phyloP scores from a whole-genome alignment of 2,888 invertebrate species.

The Cataglyphis livida region DNA sequence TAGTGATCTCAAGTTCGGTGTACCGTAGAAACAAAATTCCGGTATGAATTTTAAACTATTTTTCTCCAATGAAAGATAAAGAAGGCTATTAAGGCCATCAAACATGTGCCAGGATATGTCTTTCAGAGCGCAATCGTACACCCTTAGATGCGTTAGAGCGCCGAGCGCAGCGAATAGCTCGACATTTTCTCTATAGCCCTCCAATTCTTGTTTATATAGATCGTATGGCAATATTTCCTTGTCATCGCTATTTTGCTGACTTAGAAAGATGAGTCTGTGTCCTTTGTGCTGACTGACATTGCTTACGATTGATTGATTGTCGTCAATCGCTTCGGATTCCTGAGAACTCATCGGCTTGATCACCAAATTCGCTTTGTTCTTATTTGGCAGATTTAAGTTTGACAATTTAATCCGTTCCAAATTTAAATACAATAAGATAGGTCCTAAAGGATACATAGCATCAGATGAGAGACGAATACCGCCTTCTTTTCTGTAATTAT shows the following conservation, averaged over 20 bases:
- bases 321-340: constrained; percentile 45
- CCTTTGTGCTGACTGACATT: constrained; percentile 72
- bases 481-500: constrained; percentile 60
- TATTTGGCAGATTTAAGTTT: constrained; percentile 71
- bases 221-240: constrained; percentile 89
- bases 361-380: constrained; percentile 78
- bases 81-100: constrained; percentile 88
- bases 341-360: constrained; percentile 75
- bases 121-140: constrained; percentile 88
- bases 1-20: constrained; percentile 88
- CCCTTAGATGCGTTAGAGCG: constrained; percentile 87
- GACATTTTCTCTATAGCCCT: constrained; percentile 86
- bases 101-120: constrained; percentile 90
- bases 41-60: constrained; percentile 89
- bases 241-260: constrained; percentile 80
- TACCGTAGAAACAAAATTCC: constrained; percentile 90
- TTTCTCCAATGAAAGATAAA: constrained; percentile 89
- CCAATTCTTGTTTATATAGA: constrained; percentile 87
- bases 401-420: constrained; percentile 79
- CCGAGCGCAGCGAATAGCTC: constrained; percentile 86
- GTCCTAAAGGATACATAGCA: constrained; percentile 77
- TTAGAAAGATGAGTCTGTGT: constrained; percentile 80
- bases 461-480: constrained; percentile 79
- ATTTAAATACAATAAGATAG: constrained; percentile 79
- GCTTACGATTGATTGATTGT: constrained; percentile 53